A percentile compares a stretch with the other conserved stretches of the same genome.
These are phyloP conservation scores for Aleiodes leptofemur DNA, from an alignment of 2,888 invertebrate species.

Conservation along the genomic window DNA sequence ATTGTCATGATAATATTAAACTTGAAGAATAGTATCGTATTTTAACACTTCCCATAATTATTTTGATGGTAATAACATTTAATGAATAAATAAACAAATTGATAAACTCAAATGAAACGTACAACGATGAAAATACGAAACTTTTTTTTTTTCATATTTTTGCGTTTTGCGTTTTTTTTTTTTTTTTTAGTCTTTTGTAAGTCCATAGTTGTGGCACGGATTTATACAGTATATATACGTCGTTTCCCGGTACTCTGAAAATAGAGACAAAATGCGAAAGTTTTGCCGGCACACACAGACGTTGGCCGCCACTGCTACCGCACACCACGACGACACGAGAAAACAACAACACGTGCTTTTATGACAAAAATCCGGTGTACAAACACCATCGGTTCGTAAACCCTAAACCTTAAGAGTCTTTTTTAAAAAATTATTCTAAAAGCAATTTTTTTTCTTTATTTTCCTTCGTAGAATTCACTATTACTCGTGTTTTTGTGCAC, in stretches of 20 bases:
- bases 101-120: too few species aligned
- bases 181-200: not conserved
- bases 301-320: constrained; percentile 12
- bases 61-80: too few species aligned
- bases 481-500: not conserved
- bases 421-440: constrained; percentile 5
- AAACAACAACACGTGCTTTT: constrained; percentile 46
- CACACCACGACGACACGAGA: constrained; percentile 27
- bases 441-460: not conserved
- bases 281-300: constrained; percentile 20
- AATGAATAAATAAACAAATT: too few species aligned
- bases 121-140: too few species aligned
- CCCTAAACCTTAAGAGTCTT: not conserved
- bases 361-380: constrained; percentile 29
- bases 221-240: constrained; percentile 1
- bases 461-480: not conserved
- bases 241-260: constrained; percentile 47
- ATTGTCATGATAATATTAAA: too few species aligned
- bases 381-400: not conserved
- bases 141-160: too few species aligned
- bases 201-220: not conserved
- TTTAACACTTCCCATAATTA: too few species aligned
- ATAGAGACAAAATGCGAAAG: constrained; percentile 32
- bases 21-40: too few species aligned
- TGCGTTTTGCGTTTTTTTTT: not conserved